phyloP scores from a whole-genome alignment of 2,888 invertebrate species.

The Sylvicola cinctus region DNA sequence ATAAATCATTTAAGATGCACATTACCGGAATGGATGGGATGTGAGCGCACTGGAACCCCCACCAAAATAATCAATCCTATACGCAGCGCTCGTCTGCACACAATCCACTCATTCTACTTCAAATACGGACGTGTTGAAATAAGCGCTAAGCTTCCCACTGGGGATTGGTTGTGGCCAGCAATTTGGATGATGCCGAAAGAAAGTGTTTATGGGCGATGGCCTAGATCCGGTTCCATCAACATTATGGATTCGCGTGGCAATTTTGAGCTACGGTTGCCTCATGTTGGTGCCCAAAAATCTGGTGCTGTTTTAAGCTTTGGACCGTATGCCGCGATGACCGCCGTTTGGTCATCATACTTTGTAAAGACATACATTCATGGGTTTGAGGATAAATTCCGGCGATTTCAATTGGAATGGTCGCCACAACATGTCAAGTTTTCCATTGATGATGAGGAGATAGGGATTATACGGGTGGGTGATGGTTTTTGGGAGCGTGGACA shows the following conservation, averaged over 20 bases:
- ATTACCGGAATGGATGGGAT: constrained; percentile 9
- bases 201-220: constrained; percentile 20
- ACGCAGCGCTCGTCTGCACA: constrained; percentile 23
- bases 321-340: constrained; percentile 12
- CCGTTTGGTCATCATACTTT: constrained; percentile 12
- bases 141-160: constrained; percentile 17
- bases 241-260: constrained; percentile 21
- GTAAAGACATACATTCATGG: constrained; percentile 5
- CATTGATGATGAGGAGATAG: constrained; percentile 30
- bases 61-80: constrained; percentile 26
- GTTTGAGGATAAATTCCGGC: constrained; percentile 12
- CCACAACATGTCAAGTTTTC: constrained; percentile 11
- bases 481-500: constrained; percentile 39
- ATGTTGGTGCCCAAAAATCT: constrained; percentile 11
- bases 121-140: constrained; percentile 18
- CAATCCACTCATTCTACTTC: constrained; percentile 16
- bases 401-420: constrained; percentile 14
- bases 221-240: constrained; percentile 23
- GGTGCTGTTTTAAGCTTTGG: constrained; percentile 25
- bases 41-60: constrained; percentile 18
- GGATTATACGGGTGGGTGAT: constrained; percentile 27
- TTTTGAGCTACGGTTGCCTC: constrained; percentile 9
- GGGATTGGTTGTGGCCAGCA: constrained; percentile 16
- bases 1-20: too few relatives aligned
- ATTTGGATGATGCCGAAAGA: constrained; percentile 12